Evolutionary conservation across 2,113 vertebrate species (phyloP), one percentile per base, ranked within the genome.

Genomic region (Anser cygnoides): DNA sequence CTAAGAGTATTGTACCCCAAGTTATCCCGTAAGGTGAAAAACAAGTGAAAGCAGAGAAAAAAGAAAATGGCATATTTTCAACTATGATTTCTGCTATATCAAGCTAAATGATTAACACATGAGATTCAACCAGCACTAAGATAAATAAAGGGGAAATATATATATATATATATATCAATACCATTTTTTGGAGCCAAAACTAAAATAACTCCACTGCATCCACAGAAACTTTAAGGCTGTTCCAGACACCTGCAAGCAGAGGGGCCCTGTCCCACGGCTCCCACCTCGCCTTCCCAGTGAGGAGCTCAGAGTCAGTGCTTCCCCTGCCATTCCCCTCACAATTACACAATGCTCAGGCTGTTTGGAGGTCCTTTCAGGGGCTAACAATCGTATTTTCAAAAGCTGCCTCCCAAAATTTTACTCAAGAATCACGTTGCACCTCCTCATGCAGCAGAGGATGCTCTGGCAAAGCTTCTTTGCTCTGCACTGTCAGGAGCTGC

Each of bases 51-150:
- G 11, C 5, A 66, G 12, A 55, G n/a, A 54, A 35, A 55, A 37
- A 31, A 33, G 0, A 33, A 61, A 73, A 14, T 0, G 1, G 13
- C 1, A 1, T 20, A 59, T 67, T 55, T 44, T 9, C 6, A 87
- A 33, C 46, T 49, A 23, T 43, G 4, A 57, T 57, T 76, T 74
- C 33, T 37, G 9, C 28, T 41, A 17, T 4, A 28, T 15, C 10
- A 65, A 79, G 10, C 5, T 75, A 3, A 26, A 37, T 10, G 7
- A 61, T 57, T 35, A 63, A 35, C 17, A 57, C 6, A 11, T 2
- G 3, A 80, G 3, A 57, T 76, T 74, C 55, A 80, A n/a, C 4
- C 13, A 90, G 46, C 31, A 55, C 10, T 13, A 18, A 63, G 11
- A 5, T 90, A 93, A 90, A 68, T 11, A 79, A 23, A 4, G 4